Evolutionary conservation across 2,113 vertebrate genomes (phyloP).

Genomic region (Tachycineta bicolor): DNA sequence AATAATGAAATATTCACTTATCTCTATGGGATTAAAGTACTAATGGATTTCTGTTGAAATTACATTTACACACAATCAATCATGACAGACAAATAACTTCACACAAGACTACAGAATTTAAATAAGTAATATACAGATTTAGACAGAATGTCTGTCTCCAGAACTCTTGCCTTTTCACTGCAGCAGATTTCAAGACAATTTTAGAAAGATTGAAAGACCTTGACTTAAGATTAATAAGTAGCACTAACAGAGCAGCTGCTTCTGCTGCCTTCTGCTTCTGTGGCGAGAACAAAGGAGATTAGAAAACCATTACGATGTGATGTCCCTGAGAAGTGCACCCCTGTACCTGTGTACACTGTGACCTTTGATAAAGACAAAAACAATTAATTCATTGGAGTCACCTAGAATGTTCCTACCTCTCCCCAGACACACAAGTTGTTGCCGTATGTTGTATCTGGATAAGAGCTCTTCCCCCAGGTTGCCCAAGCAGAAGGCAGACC

Average conservation of each 20-base stretch:
- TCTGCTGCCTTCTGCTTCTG: background rate
- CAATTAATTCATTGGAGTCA: background rate
- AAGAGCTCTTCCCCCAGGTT: background rate
- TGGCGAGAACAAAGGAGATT: background rate
- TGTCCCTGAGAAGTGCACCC: background rate
- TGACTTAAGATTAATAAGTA: background rate
- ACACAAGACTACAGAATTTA: background rate
- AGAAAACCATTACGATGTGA: background rate
- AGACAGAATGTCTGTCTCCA: background rate
- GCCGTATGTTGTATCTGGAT: background rate
- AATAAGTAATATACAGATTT: background rate
- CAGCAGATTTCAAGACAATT: background rate
- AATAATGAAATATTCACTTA: slow-evolving; percentile 1
- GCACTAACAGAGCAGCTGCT: background rate
- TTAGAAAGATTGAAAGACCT: background rate
- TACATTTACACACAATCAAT: background rate
- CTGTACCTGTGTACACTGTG: background rate
- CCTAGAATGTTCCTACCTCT: background rate
- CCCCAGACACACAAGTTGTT: background rate
- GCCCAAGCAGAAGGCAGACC: background rate
- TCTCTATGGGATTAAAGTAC: background rate
- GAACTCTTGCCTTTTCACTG: background rate
- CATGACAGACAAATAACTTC: background rate
- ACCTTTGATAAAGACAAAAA: background rate
- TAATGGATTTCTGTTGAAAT: background rate